phyloP scores from a whole-genome alignment of 2,113 vertebrate genomes.

The Sterrhoptilus dennistouni region DNA sequence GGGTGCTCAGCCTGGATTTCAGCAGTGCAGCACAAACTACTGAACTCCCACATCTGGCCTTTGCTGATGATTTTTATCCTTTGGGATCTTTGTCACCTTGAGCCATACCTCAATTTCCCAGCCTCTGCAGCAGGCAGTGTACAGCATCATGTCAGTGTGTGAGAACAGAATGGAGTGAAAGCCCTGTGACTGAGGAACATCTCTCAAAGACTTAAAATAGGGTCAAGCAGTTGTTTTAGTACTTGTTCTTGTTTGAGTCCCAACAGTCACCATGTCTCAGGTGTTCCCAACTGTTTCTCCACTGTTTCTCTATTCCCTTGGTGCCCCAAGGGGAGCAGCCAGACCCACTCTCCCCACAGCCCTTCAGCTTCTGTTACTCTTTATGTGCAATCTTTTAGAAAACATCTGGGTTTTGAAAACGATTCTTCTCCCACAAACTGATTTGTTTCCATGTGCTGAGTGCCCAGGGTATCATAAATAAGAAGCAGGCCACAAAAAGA shows the following conservation, averaged over 20 bases:
- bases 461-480: not conserved
- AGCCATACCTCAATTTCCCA: not conserved
- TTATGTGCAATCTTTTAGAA: not conserved
- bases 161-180: not conserved
- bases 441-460: not conserved
- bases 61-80: not conserved
- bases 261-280: not conserved
- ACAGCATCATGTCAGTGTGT: rapidly evolving
- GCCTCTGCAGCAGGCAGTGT: rapidly evolving
- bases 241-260: not conserved
- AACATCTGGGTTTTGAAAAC: not conserved
- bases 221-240: not conserved
- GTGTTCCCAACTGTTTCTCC: not conserved
- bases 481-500: not conserved
- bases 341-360: not conserved
- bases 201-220: not conserved
- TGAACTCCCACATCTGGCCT: not conserved
- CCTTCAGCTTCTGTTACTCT: not conserved
- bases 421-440: not conserved
- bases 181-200: not conserved
- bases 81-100: not conserved
- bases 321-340: not conserved
- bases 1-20: not conserved
- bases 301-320: not conserved
- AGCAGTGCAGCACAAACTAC: not conserved